Base-by-base conservation (phyloP, 2,888 invertebrate species). In the Leptarthrus brevirostris region DNA sequence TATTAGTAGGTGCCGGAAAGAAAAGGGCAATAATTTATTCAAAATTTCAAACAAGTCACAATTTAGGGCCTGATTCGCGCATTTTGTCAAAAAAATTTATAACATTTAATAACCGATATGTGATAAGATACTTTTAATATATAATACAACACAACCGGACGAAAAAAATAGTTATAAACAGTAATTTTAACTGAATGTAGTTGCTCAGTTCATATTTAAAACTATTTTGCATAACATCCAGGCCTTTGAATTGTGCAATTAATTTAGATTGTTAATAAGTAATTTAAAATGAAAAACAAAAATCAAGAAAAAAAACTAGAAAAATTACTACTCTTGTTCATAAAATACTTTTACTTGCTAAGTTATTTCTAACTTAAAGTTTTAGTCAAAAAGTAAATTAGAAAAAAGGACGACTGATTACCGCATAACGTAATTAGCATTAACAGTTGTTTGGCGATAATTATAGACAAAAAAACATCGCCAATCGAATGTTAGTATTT, bases 381-480 rank as follows among this genome's bases (percentile, higher is more conserved):
- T 69, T 66, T 26, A 74, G 72, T 56, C 49, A 53, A 34, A 66
- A 44, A 26, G 26, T 26, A 64, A 72, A 72, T 77, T 76, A 73
- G 76, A 77, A 75, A 75, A 76, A 77, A 77, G 76, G 76, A 77
- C 71, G 77, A 77, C 76, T 74, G 74, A 71, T 58, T 73, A 71
- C 72, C 44, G 40, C 47, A 22, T 56, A 70, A 53, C 34, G 34
- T 47, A 70, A 52, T 3, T 30, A 70, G 16, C 47, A 66, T 66
- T 66, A 44, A 47, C 24, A 47, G 24, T 66, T 22, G 5, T 36
- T 61, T 61, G 56, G 8, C 12, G n/a, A 36, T 40, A 30, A 30
- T 30, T 30, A 16, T 4, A 44, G 12, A 44, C 12, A 44, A 4
- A 44, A 44, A 8, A 16, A 61, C 10, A 36, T 18, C 6, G 10